A percentile compares a stretch with the other conserved stretches of the same genome.
Evolutionary conservation across 2,113 vertebrate species (phyloP).

Genomic region (Corythornis cristatus): DNA sequence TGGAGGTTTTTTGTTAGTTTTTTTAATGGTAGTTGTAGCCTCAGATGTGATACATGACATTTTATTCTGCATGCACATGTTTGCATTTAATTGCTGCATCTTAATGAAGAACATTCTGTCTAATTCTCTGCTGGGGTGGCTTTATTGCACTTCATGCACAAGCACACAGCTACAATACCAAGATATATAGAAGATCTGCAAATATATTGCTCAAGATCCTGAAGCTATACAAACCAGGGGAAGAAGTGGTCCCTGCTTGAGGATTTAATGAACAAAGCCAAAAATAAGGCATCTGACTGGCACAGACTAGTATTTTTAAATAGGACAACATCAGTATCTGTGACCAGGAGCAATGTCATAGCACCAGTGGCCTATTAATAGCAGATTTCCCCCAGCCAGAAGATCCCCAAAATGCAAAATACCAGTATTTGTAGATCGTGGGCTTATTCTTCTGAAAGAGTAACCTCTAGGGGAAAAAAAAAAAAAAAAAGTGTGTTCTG

Average conservation of each 20-base stretch:
- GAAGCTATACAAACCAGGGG: not conserved
- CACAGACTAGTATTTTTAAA: not conserved
- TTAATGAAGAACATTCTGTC: not conserved
- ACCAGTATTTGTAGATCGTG: not conserved
- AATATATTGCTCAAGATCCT: not conserved
- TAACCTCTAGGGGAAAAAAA: not conserved
- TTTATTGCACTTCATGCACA: not conserved
- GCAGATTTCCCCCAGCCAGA: not conserved
- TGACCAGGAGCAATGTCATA: not conserved
- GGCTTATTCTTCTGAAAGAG: not conserved
- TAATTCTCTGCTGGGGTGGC: not conserved
- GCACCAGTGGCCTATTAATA: not conserved
- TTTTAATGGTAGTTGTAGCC: not conserved
- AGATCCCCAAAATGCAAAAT: not conserved
- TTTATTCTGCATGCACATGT: not conserved
- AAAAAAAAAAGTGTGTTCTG: not conserved
- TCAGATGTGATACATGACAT: not conserved
- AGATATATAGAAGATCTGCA: not conserved
- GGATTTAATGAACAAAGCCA: not conserved
- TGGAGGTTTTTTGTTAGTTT: no score
- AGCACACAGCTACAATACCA: not conserved
- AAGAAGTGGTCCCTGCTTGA: not conserved
- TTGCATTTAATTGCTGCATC: not conserved
- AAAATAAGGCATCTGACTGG: not conserved
- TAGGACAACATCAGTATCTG: no score